Base-by-base conservation (phyloP, 2,797 vertebrate genomes). In the Harpagifer antarcticus region DNA sequence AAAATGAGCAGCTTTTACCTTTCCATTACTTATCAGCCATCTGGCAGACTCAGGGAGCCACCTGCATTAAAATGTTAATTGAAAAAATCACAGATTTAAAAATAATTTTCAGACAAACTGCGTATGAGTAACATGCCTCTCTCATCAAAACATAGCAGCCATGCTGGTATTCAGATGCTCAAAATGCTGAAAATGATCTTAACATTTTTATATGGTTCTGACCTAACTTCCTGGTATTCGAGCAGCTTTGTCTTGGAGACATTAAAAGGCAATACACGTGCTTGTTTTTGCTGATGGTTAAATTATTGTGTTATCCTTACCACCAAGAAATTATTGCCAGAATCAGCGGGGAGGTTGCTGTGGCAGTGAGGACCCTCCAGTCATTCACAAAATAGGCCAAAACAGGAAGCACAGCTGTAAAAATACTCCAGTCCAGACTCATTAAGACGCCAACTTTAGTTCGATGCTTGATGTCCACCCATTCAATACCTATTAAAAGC, bases 251-350 rank as follows among this genome's bases (percentile, higher is more conserved):
- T 27, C 4, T 27, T 27, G 27, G 27, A 5, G 27, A 27, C 27
- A 19, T 17, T 57, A 33, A 57, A 13, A 48, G n/a, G 8, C 6
- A 57, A 43, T 10, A 6, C 9, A 37, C 7, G 2, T 43, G 17
- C 16, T 45, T 66, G 5, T 43, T 58, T 31, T 0, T 9, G 16
- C 9, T 62, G 1, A 37, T 49, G 5, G 5, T 1, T 40, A 2
- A 10, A n/a, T 8, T 17, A 19, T 17, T 42, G 1, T 33, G 45
- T 66, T 63, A 33, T 81, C 11, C 94, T 96, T 90, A 97, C 96
- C 96, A 92, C 91, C 96, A 92, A 74, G 74, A 92, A 74, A 95
- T 2, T 8, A 96, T 85, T 72, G 95, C 95, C 67, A 92, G 77
- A 20, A 88, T 76, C n/a, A 96, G 93, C 0, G 96, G 97, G 19